phyloP scores from a whole-genome alignment of 2,113 vertebrate genomes.

The Dipodomys ordii region DNA sequence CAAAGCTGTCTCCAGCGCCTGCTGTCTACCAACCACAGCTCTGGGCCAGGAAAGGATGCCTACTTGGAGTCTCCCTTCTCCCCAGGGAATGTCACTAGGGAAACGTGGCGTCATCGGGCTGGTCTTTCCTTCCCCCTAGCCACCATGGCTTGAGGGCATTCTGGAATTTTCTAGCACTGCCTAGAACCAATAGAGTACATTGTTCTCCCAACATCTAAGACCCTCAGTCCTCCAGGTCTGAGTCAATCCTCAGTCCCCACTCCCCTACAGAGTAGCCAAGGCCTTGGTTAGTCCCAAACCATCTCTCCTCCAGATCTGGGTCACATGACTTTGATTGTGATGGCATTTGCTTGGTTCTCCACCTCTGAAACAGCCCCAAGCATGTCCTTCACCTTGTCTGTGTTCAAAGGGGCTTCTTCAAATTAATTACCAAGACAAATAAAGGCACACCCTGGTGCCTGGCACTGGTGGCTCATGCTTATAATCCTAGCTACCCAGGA shows the following conservation, averaged over 20 bases:
- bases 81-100: neutral
- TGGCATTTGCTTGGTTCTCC: neutral
- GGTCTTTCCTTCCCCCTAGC: fast-evolving
- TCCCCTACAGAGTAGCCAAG: neutral
- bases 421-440: neutral
- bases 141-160: neutral
- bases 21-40: neutral
- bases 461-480: too few species aligned
- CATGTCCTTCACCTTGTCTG: neutral
- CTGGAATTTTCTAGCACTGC: neutral
- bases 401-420: neutral
- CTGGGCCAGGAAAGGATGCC: neutral
- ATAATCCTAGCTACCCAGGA: too few species aligned
- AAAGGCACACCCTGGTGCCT: neutral
- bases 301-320: neutral
- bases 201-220: neutral
- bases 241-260: neutral
- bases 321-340: neutral
- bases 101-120: fast-evolving
- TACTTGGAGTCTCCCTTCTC: fast-evolving
- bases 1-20: fast-evolving
- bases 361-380: neutral
- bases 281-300: too few species aligned
- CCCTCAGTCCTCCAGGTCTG: neutral
- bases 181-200: fast-evolving